Evolutionary conservation across 2,888 invertebrate genomes (phyloP), one percentile per base, ranked within the genome.

Genomic region (Megaustenia siamemsis): DNA sequence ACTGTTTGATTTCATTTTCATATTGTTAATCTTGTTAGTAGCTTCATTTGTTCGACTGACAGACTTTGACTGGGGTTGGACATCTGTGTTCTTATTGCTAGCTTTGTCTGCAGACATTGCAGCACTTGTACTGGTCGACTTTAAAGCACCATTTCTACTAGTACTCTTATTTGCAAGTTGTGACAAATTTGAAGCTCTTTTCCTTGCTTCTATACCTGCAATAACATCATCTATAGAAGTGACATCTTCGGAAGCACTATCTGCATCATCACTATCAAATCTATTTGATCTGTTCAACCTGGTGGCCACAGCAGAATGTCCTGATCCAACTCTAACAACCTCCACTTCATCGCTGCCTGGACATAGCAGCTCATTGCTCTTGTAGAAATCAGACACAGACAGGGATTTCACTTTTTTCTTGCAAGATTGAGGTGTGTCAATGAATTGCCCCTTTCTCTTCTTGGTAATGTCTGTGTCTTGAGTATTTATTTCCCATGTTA

Each of bases 401-500:
- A 12, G 60, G 18, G 28, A 10, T 24, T 35, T 24, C 56, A 71
- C 71, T 3, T 38, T 21, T 49, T 82, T 83, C 56, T 80, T 75
- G 2, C 60, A 35, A 21, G 76, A 28, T 28, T 82, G 24, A 43
- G 56, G 49, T 6, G 6, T 28, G 10, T 71, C 38, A 3, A 80
- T 82, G 49, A 82, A 86, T 35, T 80, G 4, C 3, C 86, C 85
- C 45, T 86, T 85, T 49, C 86, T 73, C 43, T 83, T 86, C 38
- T 79, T 84, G n/a, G 83, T 85, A 40, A 86, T 86, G 28, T 87
- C 87, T 40, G 35, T 78, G 49, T 85, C 86, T 18, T 77, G 81
- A 0, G 71, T 80, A 35, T 89, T 88, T 32, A 92, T 75, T 56
- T 89, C 84, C 90, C 91, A 92, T 0, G 92, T 92, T 5, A 91